phyloP scores from a whole-genome alignment of 2,888 invertebrate genomes.

The Teleiodes luculella region DNA sequence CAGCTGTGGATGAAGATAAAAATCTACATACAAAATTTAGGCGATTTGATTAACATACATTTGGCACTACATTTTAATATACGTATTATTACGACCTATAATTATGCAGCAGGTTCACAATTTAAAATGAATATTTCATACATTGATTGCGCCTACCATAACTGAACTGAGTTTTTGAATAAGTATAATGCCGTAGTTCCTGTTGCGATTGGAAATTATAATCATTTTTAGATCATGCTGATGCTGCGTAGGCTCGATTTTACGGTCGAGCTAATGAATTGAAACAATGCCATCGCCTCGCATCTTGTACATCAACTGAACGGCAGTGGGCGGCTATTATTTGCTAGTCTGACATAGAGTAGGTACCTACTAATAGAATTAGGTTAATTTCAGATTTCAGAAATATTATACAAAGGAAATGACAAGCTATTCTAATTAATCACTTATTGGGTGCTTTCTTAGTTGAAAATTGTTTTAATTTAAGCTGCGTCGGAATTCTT shows the following conservation, averaged over 20 bases:
- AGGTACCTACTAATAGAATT: neutral
- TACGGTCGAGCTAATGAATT: constrained; percentile 35
- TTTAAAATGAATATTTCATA: no score
- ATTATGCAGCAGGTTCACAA: no score
- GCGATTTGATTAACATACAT: no score
- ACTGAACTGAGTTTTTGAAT: neutral
- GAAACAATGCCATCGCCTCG: constrained; percentile 36
- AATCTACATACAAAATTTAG: no score
- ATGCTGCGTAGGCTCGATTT: constrained; percentile 32
- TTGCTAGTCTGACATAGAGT: constrained; percentile 15
- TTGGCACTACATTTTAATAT: no score
- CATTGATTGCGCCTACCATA: no score
- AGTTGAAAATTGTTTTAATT: no score
- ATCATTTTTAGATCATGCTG: constrained; percentile 16
- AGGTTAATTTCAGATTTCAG: neutral
- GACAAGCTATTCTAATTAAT: no score
- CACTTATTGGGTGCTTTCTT: no score
- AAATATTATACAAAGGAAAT: neutral
- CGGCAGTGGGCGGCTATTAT: constrained; percentile 29
- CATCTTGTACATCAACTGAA: constrained; percentile 30
- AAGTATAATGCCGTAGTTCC: neutral
- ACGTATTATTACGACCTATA: no score
- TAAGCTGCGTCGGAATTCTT: no score
- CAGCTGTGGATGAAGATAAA: no score
- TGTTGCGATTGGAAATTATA: constrained; percentile 16